Evolutionary conservation across 2,888 invertebrate species (phyloP).

Genomic region (Alloplasta piceator): DNA sequence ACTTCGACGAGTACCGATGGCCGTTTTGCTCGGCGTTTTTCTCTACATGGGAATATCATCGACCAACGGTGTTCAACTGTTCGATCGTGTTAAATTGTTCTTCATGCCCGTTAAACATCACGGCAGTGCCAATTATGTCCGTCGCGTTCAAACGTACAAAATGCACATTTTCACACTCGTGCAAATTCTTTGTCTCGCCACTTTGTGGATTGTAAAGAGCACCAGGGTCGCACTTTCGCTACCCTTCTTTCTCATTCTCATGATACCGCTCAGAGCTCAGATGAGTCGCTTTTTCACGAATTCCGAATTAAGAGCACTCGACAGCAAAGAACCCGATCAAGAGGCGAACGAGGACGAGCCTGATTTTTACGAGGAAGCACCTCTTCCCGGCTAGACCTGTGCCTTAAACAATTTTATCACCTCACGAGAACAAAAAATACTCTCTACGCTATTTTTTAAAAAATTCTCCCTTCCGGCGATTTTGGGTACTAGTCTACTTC

Average conservation of each 20-base stretch:
- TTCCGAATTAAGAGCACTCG: constrained; percentile 93
- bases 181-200: constrained; percentile 90
- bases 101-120: constrained; percentile 98
- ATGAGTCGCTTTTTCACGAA: constrained; percentile 90
- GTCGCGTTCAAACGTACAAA: constrained; percentile 94
- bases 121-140: constrained; percentile 94
- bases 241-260: constrained; percentile 96
- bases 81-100: constrained; percentile 93
- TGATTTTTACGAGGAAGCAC: constrained; percentile 97
- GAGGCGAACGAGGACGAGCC: constrained; percentile 93
- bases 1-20: constrained; percentile 94
- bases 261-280: constrained; percentile 93
- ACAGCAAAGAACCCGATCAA: constrained; percentile 92
- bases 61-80: constrained; percentile 96
- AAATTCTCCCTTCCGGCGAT: background rate
- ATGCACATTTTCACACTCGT: constrained; percentile 96
- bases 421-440: background rate
- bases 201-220: constrained; percentile 95
- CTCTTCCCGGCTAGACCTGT: constrained; percentile 89
- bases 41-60: constrained; percentile 98
- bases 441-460: background rate
- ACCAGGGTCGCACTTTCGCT: constrained; percentile 94
- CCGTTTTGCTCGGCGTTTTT: constrained; percentile 98
- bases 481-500: too few relatives aligned
- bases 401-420: constrained; percentile 73